Evolutionary conservation across 2,888 invertebrate genomes (phyloP).

Genomic region (Pimpla rufipes): DNA sequence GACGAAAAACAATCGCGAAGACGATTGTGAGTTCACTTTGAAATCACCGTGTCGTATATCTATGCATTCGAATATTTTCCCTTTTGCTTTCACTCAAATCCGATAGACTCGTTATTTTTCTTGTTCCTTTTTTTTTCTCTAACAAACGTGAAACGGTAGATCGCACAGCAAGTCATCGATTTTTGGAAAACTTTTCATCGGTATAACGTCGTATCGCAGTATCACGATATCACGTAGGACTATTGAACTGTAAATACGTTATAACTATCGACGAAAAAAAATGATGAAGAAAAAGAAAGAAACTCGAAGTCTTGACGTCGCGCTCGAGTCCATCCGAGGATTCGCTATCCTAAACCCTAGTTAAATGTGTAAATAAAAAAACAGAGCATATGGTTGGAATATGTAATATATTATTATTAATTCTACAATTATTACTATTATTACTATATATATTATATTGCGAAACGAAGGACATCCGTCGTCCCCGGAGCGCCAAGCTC

Average conservation of each 20-base stretch:
- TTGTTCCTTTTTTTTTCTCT: background rate
- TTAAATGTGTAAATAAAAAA: slow-evolving; percentile 57
- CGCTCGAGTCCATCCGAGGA: slow-evolving; percentile 22
- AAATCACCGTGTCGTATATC: slow-evolving; percentile 8
- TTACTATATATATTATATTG: slow-evolving; percentile 19
- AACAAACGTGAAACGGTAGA: slow-evolving; percentile 15
- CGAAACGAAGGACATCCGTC: slow-evolving; percentile 20
- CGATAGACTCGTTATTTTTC: background rate
- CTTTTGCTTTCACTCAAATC: background rate
- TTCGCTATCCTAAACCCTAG: slow-evolving; percentile 44
- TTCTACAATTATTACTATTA: slow-evolving; percentile 25
- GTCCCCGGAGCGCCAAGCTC: slow-evolving; percentile 25
- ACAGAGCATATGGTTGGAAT: slow-evolving; percentile 52
- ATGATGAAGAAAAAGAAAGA: background rate
- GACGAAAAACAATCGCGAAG: background rate
- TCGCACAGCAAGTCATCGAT: slow-evolving; percentile 17
- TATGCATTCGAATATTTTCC: slow-evolving; percentile 18
- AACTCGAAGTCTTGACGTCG: slow-evolving; percentile 1
- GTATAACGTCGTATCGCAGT: slow-evolving; percentile 19
- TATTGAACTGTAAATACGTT: slow-evolving; percentile 51
- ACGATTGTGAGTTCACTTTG: background rate
- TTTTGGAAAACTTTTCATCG: slow-evolving; percentile 18
- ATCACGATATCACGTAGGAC: slow-evolving; percentile 19
- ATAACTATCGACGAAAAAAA: slow-evolving; percentile 39
- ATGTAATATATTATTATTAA: slow-evolving; percentile 61